phyloP scores from a whole-genome alignment of 2,113 vertebrate genomes.

The Balaenoptera acutorostrata region DNA sequence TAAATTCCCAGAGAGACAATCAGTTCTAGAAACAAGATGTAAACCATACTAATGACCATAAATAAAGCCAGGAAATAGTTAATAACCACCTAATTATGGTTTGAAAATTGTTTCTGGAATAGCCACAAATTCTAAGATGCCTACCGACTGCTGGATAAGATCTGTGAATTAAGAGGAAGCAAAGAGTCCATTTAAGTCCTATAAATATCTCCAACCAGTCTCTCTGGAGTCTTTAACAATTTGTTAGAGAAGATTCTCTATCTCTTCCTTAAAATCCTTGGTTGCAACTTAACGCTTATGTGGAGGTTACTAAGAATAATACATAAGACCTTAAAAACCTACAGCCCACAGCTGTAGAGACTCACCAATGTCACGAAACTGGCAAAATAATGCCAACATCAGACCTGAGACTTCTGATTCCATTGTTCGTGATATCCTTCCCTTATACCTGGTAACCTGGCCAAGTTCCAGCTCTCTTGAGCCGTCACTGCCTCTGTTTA shows the following conservation, averaged over 20 bases:
- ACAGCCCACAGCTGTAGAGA: neutral
- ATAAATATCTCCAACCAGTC: neutral
- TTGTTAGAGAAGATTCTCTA: conserved; percentile 17
- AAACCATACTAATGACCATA: neutral
- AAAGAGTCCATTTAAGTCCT: neutral
- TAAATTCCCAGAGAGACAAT: neutral
- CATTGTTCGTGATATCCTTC: neutral
- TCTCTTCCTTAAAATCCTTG: neutral
- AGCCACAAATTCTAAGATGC: neutral
- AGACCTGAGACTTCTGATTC: neutral
- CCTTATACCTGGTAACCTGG: neutral
- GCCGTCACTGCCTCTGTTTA: neutral
- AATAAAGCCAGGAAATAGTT: neutral
- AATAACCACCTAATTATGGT: neutral
- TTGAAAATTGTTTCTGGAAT: neutral
- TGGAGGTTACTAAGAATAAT: conserved; percentile 16
- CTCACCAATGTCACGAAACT: neutral
- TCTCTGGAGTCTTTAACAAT: neutral
- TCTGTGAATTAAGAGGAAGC: neutral
- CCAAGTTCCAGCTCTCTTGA: neutral
- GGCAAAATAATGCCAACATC: neutral
- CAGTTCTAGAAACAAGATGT: neutral
- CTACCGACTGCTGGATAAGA: neutral
- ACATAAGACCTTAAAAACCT: neutral
- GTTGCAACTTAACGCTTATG: neutral